Evolutionary conservation across 2,113 vertebrate genomes (phyloP).

Genomic region (Ceratotherium simum): DNA sequence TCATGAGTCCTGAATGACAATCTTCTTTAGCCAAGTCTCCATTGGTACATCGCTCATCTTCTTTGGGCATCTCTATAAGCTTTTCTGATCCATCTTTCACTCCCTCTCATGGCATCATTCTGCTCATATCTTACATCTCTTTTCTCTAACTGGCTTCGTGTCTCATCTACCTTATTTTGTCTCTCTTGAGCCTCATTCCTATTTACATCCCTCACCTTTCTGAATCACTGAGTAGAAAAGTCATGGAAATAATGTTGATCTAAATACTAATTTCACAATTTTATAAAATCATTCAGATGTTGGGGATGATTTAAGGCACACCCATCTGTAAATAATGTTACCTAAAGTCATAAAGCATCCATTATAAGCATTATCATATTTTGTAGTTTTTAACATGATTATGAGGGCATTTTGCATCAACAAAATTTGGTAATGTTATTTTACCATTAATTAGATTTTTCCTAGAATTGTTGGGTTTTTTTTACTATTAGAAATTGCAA

Average conservation of each 20-base stretch:
- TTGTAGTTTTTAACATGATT: slow-evolving; percentile 19
- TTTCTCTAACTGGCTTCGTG: slow-evolving; percentile 13
- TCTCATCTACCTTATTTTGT: slow-evolving; percentile 39
- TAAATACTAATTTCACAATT: slow-evolving; percentile 47
- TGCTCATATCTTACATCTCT: slow-evolving; percentile 38
- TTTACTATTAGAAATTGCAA: slow-evolving; percentile 32
- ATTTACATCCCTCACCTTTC: neutral
- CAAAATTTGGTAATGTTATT: slow-evolving; percentile 58
- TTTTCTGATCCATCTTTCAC: slow-evolving; percentile 28
- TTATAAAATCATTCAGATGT: neutral
- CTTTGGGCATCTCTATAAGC: neutral
- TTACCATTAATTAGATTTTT: slow-evolving; percentile 31
- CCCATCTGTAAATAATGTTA: slow-evolving; percentile 27
- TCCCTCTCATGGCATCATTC: neutral
- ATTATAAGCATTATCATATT: slow-evolving; percentile 25
- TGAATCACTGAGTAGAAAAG: neutral
- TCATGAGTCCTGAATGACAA: neutral
- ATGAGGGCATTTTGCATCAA: neutral
- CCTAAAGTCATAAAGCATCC: neutral
- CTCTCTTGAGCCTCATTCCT: neutral
- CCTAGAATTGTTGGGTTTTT: neutral
- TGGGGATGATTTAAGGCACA: neutral
- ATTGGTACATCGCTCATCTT: neutral
- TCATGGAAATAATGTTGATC: neutral
- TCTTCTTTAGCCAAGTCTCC: neutral